phyloP scores from a whole-genome alignment of 2,888 invertebrate genomes.

The Philopedon plagiatum region DNA sequence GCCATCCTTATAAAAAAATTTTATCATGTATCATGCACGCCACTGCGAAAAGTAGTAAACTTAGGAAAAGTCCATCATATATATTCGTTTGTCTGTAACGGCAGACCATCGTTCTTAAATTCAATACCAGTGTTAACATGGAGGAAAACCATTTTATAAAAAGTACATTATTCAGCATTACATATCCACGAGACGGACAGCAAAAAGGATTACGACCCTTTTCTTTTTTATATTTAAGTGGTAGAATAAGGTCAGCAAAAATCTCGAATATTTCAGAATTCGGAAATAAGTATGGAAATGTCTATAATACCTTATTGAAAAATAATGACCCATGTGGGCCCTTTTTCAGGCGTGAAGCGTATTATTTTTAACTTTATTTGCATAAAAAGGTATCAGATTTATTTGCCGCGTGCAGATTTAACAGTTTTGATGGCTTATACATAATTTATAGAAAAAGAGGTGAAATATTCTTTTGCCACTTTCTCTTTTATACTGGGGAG shows the following conservation, averaged over 20 bases:
- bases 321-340: conserved; percentile 29
- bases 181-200: conserved; percentile 24
- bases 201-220: conserved; percentile 36
- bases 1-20: no score
- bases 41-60: not conserved
- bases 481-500: no score
- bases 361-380: conserved; percentile 41
- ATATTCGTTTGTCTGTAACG: conserved; percentile 20
- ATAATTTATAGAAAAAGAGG: conserved; percentile 2
- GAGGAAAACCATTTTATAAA: conserved; percentile 15
- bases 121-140: conserved; percentile 45
- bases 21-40: no score
- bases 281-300: conserved; percentile 18
- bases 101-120: conserved; percentile 17
- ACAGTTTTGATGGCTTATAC: not conserved
- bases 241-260: conserved; percentile 35
- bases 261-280: conserved; percentile 37
- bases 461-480: not conserved
- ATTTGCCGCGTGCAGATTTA: not conserved
- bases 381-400: conserved; percentile 20
- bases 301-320: conserved; percentile 34
- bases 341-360: conserved; percentile 24
- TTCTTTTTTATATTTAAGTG: conserved; percentile 27
- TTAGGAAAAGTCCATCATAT: conserved; percentile 6
- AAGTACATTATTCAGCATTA: conserved; percentile 38